A percentile compares a stretch with the other conserved stretches of the same genome.
These are phyloP conservation scores for Hartigia nigra DNA, from an alignment of 2,888 invertebrate genomes.

Conservation along the genomic window DNA sequence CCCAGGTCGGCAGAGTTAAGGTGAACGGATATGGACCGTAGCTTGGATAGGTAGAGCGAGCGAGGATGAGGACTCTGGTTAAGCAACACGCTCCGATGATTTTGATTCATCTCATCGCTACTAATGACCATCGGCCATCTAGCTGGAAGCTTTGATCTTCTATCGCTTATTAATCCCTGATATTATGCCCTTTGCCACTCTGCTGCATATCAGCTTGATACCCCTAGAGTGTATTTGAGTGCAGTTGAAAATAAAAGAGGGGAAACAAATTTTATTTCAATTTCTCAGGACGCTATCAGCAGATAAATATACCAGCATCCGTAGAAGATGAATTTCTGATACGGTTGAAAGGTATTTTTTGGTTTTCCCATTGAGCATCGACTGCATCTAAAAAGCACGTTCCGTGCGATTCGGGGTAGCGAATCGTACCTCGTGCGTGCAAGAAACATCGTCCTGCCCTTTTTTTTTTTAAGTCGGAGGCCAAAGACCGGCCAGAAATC, in stretches of 20 bases:
- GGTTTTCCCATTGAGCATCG: not conserved
- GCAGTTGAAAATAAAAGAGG: conserved; percentile 15
- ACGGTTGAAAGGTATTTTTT: not conserved
- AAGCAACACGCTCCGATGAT: conserved; percentile 32
- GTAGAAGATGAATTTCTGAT: not conserved
- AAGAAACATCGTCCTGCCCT: not conserved
- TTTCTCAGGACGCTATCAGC: not conserved
- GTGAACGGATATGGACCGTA: not conserved
- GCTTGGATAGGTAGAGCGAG: not conserved
- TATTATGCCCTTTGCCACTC: conserved; percentile 20
- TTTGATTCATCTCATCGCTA: conserved; percentile 40
- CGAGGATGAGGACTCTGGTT: conserved; percentile 7
- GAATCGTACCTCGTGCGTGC: not conserved
- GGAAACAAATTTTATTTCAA: conserved; percentile 16
- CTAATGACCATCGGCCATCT: conserved; percentile 37
- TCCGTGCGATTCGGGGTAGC: not conserved
- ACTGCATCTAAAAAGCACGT: not conserved
- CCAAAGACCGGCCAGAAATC: not conserved
- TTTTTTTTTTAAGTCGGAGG: not conserved
- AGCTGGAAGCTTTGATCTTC: conserved; percentile 35
- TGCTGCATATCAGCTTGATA: conserved; percentile 13
- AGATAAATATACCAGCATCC: not conserved
- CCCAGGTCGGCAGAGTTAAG: conserved; percentile 8
- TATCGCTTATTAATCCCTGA: conserved; percentile 44
- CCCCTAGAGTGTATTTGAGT: not conserved